Conservation (phyloP, 2,797 vertebrate species). For the Ambastaia sidthimunki region DNA sequence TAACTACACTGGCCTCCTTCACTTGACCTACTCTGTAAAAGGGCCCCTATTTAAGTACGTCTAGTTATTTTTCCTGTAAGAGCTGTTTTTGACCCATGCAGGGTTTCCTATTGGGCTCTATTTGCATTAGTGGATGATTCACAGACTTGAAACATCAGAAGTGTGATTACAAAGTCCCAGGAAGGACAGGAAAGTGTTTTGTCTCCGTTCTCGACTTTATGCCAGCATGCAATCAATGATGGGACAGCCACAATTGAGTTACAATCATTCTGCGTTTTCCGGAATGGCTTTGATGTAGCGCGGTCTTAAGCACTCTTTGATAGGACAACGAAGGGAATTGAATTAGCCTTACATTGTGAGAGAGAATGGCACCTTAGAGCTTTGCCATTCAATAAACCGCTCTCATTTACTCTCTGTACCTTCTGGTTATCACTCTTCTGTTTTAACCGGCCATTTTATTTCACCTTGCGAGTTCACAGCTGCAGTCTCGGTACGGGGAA, state of each 20-base stretch:
- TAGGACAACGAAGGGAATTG: constrained; percentile 68
- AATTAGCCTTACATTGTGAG: constrained; percentile 73
- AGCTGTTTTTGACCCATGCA: constrained; percentile 1
- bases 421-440: constrained; percentile 54
- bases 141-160: constrained; percentile 13
- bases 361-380: constrained; percentile 73
- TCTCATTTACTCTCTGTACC: constrained; percentile 67
- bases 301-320: constrained; percentile 68
- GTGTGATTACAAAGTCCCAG: constrained; percentile 48
- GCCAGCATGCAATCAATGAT: constrained; percentile 75
- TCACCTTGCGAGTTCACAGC: constrained; percentile 20
- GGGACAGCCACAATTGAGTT: constrained; percentile 74
- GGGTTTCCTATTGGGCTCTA: neutral
- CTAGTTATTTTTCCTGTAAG: neutral
- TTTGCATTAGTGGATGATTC: constrained; percentile 37
- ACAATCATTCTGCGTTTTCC: constrained; percentile 76
- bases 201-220: constrained; percentile 72
- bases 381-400: constrained; percentile 74
- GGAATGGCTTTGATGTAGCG: constrained; percentile 70
- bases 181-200: constrained; percentile 70
- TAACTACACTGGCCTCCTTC: neutral
- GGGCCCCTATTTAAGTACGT: neutral
- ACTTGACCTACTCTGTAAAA: neutral
- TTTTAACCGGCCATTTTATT: constrained; percentile 45
- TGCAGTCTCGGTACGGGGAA: neutral